phyloP scores from a whole-genome alignment of 2,113 vertebrate genomes.

The Phodopus roborovskii region DNA sequence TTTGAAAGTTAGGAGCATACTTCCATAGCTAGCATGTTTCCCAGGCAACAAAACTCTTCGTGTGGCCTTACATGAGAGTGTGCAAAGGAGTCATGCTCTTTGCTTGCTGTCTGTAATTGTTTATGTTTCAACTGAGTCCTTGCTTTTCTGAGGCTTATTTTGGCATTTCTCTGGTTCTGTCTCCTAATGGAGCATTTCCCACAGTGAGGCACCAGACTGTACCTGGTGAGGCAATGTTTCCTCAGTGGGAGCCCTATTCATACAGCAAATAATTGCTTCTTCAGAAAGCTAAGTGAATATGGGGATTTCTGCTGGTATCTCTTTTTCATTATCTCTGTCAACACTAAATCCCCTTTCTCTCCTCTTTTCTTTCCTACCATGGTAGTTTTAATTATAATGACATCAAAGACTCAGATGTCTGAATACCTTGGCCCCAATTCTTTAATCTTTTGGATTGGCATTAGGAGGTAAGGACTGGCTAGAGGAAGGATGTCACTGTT shows the following conservation, averaged over 20 bases:
- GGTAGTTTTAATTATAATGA: neutral
- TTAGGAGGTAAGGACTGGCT: neutral
- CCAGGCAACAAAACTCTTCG: neutral
- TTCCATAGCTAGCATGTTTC: neutral
- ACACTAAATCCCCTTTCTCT: neutral
- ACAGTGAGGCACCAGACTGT: neutral
- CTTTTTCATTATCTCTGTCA: neutral
- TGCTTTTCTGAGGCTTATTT: neutral
- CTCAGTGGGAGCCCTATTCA: neutral
- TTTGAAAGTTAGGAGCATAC: neutral
- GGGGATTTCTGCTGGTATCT: neutral
- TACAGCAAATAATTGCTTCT: neutral
- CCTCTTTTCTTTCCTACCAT: neutral
- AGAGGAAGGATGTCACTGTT: neutral
- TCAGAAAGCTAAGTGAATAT: neutral
- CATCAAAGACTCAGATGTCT: neutral
- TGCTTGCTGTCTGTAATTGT: neutral
- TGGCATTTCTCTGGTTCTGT: neutral
- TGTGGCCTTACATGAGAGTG: neutral
- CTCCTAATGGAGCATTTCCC: neutral
- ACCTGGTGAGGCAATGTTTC: neutral
- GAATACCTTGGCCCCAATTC: neutral
- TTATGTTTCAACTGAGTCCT: neutral
- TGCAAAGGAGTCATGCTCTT: neutral
- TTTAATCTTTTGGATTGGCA: neutral